Conservation (phyloP, 2,888 invertebrate species). For the Calephelis perditalis region DNA sequence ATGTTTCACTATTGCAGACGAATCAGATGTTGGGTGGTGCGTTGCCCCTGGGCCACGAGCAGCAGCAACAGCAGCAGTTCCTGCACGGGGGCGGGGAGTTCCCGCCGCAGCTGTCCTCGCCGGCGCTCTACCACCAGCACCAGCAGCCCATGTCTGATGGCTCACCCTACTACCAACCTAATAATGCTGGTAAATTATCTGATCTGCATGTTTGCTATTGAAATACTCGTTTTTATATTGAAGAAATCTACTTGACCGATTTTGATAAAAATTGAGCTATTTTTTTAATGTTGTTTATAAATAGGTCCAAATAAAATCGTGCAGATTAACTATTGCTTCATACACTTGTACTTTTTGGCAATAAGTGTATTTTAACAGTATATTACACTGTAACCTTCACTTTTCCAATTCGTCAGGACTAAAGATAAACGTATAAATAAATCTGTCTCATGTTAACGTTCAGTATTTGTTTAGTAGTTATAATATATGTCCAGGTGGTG, state of each 20-base stretch:
- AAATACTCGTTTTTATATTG: background rate
- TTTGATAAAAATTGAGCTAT: too few species aligned
- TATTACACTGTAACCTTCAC: too few species aligned
- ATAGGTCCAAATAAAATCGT: too few species aligned
- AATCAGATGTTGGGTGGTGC: slow-evolving; percentile 13
- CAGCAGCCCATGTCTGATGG: slow-evolving; percentile 42
- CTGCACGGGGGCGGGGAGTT: slow-evolving; percentile 42
- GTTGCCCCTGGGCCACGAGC: slow-evolving; percentile 41
- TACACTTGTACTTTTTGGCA: too few species aligned
- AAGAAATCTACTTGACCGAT: background rate
- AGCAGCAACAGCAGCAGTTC: slow-evolving; percentile 38
- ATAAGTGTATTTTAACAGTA: too few species aligned
- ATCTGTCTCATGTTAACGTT: background rate
- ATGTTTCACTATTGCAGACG: too few species aligned
- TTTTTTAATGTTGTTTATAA: too few species aligned
- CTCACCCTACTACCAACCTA: slow-evolving; percentile 50
- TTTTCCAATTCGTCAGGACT: too few species aligned
- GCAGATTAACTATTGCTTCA: too few species aligned
- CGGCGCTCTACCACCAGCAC: slow-evolving; percentile 44
- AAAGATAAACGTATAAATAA: too few species aligned
- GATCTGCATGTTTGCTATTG: background rate
- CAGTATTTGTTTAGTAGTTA: background rate
- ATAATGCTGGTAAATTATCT: slow-evolving; percentile 27
- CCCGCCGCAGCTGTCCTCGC: slow-evolving; percentile 43
- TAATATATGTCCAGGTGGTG: slow-evolving; percentile 25